phyloP scores from a whole-genome alignment of 2,888 invertebrate genomes.

The Melanotus villosus region DNA sequence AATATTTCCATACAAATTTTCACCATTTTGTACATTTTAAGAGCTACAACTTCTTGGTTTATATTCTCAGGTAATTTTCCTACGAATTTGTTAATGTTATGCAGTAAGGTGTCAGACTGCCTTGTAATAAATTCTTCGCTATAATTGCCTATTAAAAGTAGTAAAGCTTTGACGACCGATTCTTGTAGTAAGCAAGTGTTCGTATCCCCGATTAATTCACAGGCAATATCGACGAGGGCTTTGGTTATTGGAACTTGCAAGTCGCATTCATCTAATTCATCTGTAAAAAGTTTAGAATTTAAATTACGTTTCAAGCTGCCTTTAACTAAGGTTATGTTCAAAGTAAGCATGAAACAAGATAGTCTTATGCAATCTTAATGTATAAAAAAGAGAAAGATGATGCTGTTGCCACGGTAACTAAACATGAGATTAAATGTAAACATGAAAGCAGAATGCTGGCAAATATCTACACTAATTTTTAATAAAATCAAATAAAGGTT shows the following conservation, averaged over 20 bases:
- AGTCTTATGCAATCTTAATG: too few relatives aligned
- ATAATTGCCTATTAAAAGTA: constrained; percentile 67
- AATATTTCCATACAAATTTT: constrained; percentile 56
- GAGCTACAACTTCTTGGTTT: constrained; percentile 54
- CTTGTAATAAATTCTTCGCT: constrained; percentile 62
- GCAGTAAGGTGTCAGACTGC: constrained; percentile 45
- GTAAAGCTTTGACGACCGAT: constrained; percentile 68
- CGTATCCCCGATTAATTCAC: constrained; percentile 69
- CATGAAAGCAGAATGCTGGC: too few relatives aligned
- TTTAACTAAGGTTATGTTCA: too few relatives aligned
- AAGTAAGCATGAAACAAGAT: too few relatives aligned
- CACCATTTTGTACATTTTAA: constrained; percentile 61
- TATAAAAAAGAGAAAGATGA: too few relatives aligned
- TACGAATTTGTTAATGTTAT: constrained; percentile 55
- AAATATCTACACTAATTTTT: too few relatives aligned
- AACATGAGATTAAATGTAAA: too few relatives aligned
- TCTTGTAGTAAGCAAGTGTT: constrained; percentile 69
- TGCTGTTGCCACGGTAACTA: too few relatives aligned
- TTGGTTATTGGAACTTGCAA: constrained; percentile 69
- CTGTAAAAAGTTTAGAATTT: constrained; percentile 57
- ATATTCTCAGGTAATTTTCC: constrained; percentile 54
- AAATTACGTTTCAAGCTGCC: too few relatives aligned
- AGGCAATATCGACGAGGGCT: constrained; percentile 67
- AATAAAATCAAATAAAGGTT: too few relatives aligned
- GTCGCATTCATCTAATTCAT: constrained; percentile 71